Base-by-base conservation (phyloP, 2,888 invertebrate genomes). In the Dolichomitus sp. region DNA sequence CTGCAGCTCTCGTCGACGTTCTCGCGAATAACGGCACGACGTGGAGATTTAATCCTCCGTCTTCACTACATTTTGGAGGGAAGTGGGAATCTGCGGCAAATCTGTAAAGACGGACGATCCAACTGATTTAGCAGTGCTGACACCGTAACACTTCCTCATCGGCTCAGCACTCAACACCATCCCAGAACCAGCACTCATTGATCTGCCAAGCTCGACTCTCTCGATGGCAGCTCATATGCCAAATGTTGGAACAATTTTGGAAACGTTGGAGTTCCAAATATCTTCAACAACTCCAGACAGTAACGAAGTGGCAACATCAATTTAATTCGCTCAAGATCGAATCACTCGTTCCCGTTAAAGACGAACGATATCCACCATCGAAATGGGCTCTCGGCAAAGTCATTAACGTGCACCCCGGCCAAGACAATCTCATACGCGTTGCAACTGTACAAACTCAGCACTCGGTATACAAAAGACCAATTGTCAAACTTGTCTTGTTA, bases 351-450 rank as follows among this genome's bases (percentile, higher is more conserved):
- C 40, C 85, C 37, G 30, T 87, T 1, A 52, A 30, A 9, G 76
- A 85, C 61, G 76, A 80, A 6, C 57, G 75, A 1, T 78, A 78
- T n/a, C 87, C 83, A 4, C 83, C 84, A 0, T 48, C 83, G 42
- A 83, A 84, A 40, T 87, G 85, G 85, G 59, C 70, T 3, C 68
- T 85, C 0, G 87, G 84, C 0, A 74, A 84, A 7, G 70, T 85
- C 6, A 45, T 57, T 0, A 81, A n/a, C n/a, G n/a, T n/a, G n/a
- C n/a, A n/a, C n/a, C n/a, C n/a, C n/a, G n/a, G n/a, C n/a, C n/a
- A n/a, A 75, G 4, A 37, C 72, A 4, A 80, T 83, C 40, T 77
- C 80, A 72, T 83, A 0, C 77, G 85, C 19, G 85, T 87, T 2
- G 84, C 72, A 0, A 83, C 83, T 0, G 79, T 87, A n/a, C 14